Evolutionary conservation across 2,797 vertebrate genomes (phyloP), one percentile per base, ranked within the genome.

Genomic region (Antennarius maculatus): DNA sequence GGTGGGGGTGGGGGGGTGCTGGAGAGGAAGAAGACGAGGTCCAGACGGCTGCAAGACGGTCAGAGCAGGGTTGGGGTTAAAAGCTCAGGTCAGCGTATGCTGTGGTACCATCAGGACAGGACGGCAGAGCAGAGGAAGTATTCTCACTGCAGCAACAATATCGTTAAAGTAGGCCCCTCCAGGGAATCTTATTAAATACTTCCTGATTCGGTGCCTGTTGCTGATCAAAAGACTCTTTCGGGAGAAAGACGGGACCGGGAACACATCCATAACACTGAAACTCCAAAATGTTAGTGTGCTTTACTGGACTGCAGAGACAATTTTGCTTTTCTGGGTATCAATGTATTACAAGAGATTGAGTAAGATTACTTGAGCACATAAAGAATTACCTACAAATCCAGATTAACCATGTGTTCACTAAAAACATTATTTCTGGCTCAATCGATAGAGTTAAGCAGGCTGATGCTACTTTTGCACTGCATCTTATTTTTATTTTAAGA

Each of bases 301-400:
- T 69, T 54, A 61, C 39, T 59, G 48, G 60, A 73, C 62, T 76
- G 58, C 61, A 39, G 16, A 56, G 64, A 66, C 52, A 61, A 82
- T 83, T 61, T 58, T 79, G 69, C 54, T 76, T 76, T 54, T 79
- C 76, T 48, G 55, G 68, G 54, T 46, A 85, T 85, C 71, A 75
- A 65, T 31, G 57, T 39, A 82, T 71, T 85, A 83, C 68, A 69
- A 75, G 52, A 77, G 81, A 81, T 91, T 46, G 76, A 61, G 61
- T 39, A 16, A 54, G 81, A 84, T 89, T 77, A 90, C 82, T 83
- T n/a, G 57, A 56, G 56, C 59, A 72, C 76, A 84, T 85, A 78
- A 86, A 6, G 17, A 71, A 65, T 79, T 78, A 76, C 28, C 52
- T 67, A 10, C 56, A 71, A 75, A 78, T 18, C 63, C 73, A 77